Conservation (phyloP, 37 sponge, comb jelly and placozoan species). For the Cliona cf. orientalis region DNA sequence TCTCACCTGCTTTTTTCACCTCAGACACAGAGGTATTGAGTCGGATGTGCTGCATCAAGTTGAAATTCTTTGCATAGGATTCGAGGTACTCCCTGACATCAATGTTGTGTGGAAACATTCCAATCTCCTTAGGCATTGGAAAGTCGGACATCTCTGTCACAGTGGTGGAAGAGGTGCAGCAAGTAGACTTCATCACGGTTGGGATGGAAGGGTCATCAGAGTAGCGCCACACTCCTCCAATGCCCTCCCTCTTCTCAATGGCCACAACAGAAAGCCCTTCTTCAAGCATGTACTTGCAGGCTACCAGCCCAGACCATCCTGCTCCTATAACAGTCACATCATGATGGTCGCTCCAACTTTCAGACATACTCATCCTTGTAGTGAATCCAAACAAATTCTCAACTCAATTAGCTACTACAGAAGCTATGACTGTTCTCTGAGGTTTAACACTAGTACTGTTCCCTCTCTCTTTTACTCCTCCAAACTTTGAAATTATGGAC, state of each 20-base stretch:
- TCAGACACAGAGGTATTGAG: slow-evolving; percentile 62
- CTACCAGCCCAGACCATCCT: slow-evolving; percentile 84
- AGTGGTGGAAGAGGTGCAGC: slow-evolving; percentile 61
- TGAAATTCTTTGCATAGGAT: slow-evolving; percentile 64
- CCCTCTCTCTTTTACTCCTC: no score
- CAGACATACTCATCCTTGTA: no score
- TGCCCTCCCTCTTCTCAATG: slow-evolving; percentile 78
- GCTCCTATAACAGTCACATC: slow-evolving; percentile 95
- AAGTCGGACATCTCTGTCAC: slow-evolving; percentile 91
- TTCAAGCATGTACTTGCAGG: slow-evolving; percentile 81
- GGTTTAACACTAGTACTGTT: no score
- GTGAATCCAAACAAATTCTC: no score
- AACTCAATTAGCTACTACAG: no score
- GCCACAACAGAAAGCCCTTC: slow-evolving; percentile 81
- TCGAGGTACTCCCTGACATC: slow-evolving; percentile 71
- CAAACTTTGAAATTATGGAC: no score
- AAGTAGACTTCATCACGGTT: slow-evolving; percentile 79
- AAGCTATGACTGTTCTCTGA: no score
- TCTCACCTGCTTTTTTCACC: slow-evolving; percentile 40
- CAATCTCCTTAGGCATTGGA: slow-evolving; percentile 85
- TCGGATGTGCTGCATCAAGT: slow-evolving; percentile 62
- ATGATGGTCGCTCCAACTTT: no score
- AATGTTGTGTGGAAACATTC: slow-evolving; percentile 75
- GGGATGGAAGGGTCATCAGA: slow-evolving; percentile 67
- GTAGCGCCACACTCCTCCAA: slow-evolving; percentile 93